These are phyloP conservation scores for Bombus difficillimus DNA, from an alignment of 1,140 invertebrate genomes.

Conservation along the genomic window DNA sequence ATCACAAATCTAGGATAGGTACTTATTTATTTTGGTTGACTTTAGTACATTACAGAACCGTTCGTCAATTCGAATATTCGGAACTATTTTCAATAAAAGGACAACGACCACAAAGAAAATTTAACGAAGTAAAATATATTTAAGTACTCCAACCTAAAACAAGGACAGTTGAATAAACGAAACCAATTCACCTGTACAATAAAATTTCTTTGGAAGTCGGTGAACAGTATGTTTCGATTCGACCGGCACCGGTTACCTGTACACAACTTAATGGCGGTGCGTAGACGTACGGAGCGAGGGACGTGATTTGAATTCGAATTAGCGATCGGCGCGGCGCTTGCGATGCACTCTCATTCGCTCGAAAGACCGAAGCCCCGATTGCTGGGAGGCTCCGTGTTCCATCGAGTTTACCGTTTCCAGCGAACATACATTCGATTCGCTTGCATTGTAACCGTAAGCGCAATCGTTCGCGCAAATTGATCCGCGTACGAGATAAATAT, in stretches of 20 bases:
- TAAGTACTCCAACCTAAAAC: not conserved
- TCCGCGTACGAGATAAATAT: slow-evolving; percentile 45
- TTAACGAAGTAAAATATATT: not conserved
- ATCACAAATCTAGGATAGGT: too few species aligned
- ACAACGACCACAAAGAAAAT: too few species aligned
- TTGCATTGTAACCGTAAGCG: slow-evolving; percentile 29
- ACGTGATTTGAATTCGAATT: slow-evolving; percentile 63
- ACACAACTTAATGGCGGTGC: slow-evolving; percentile 35
- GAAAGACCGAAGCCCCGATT: slow-evolving; percentile 31
- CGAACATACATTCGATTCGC: not conserved
- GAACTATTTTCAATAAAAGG: too few species aligned
- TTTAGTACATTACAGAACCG: too few species aligned
- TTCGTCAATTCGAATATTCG: too few species aligned
- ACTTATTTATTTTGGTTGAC: too few species aligned
- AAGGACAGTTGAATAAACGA: not conserved
- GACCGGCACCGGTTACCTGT: not conserved
- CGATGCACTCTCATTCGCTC: slow-evolving; percentile 45
- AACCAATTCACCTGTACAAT: not conserved
- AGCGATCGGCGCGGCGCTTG: slow-evolving; percentile 32
- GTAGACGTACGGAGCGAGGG: slow-evolving; percentile 23
- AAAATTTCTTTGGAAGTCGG: not conserved
- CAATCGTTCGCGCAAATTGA: slow-evolving; percentile 50
- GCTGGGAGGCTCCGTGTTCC: not conserved
- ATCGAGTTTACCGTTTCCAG: slow-evolving; percentile 31
- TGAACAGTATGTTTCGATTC: not conserved